These are phyloP conservation scores for Mionectes olivaceus DNA, from an alignment of 2,797 vertebrate species.

Conservation along the genomic window DNA sequence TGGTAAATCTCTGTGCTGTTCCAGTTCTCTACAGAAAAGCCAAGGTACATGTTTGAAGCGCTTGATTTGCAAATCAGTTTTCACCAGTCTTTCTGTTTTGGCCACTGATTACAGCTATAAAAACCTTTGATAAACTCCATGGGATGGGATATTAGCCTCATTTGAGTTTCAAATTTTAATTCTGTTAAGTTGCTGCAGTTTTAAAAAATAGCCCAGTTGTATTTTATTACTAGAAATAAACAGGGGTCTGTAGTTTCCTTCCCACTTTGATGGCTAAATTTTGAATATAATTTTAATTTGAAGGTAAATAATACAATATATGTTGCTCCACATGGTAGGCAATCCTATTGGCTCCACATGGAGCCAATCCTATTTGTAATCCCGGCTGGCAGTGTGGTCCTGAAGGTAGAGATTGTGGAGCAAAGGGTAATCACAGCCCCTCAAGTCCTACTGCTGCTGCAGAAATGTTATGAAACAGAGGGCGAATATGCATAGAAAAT, in stretches of 20 bases:
- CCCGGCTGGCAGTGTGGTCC: background rate
- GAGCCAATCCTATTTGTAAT: background rate
- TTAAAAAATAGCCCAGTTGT: background rate
- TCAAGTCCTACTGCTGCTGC: background rate
- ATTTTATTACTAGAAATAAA: background rate
- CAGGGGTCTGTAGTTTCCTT: background rate
- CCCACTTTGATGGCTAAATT: background rate
- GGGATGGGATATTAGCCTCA: background rate
- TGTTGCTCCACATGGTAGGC: background rate
- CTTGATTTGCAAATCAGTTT: background rate
- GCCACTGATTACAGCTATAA: background rate
- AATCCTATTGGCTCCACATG: background rate
- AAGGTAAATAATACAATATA: background rate
- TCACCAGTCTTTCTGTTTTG: background rate
- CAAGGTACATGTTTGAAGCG: background rate
- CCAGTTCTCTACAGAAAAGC: background rate
- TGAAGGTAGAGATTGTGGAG: background rate
- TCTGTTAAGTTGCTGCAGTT: background rate
- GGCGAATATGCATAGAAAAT: background rate
- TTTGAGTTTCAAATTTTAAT: slow-evolving; percentile 25
- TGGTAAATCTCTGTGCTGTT: background rate
- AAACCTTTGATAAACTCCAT: background rate
- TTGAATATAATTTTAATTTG: background rate
- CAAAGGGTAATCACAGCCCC: background rate
- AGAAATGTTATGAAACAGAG: background rate